phyloP scores from a whole-genome alignment of 2,888 invertebrate species.

The Barypeithes pellucidus region DNA sequence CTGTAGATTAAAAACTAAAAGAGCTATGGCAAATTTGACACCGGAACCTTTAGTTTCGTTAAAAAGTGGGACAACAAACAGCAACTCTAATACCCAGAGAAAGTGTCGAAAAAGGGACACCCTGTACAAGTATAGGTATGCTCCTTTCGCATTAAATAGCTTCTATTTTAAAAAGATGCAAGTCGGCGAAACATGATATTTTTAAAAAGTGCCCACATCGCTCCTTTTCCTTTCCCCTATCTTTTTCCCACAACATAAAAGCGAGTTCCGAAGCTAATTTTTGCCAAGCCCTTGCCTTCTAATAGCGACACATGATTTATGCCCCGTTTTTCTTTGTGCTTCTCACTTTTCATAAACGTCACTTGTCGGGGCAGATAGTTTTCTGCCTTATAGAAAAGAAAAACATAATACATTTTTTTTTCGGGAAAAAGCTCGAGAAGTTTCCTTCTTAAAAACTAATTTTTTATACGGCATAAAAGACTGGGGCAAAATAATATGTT shows the following conservation, averaged over 20 bases:
- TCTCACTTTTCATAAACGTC: constrained; percentile 53
- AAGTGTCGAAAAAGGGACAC: too few relatives aligned
- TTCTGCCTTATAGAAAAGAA: constrained; percentile 38
- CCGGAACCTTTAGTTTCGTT: too few relatives aligned
- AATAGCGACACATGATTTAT: constrained; percentile 49
- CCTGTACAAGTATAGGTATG: too few relatives aligned
- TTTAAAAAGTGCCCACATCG: background rate
- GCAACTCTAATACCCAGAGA: too few relatives aligned
- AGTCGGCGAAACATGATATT: background rate
- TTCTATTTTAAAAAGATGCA: too few relatives aligned
- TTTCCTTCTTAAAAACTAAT: constrained; percentile 22
- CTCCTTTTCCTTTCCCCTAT: constrained; percentile 19
- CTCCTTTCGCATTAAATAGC: too few relatives aligned
- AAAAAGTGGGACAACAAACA: too few relatives aligned
- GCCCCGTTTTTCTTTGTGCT: constrained; percentile 46
- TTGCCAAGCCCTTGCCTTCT: constrained; percentile 43
- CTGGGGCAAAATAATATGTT: constrained; percentile 10
- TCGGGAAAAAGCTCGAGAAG: constrained; percentile 5
- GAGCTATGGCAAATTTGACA: too few relatives aligned
- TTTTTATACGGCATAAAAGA: constrained; percentile 30
- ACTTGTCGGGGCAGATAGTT: constrained; percentile 45
- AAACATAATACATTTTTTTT: constrained; percentile 40
- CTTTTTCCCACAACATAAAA: constrained; percentile 34
- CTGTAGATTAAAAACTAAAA: too few relatives aligned
- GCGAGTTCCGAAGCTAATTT: constrained; percentile 49